phyloP scores from a whole-genome alignment of 1,140 invertebrate species.

The Pseudomyrmex concolor region DNA sequence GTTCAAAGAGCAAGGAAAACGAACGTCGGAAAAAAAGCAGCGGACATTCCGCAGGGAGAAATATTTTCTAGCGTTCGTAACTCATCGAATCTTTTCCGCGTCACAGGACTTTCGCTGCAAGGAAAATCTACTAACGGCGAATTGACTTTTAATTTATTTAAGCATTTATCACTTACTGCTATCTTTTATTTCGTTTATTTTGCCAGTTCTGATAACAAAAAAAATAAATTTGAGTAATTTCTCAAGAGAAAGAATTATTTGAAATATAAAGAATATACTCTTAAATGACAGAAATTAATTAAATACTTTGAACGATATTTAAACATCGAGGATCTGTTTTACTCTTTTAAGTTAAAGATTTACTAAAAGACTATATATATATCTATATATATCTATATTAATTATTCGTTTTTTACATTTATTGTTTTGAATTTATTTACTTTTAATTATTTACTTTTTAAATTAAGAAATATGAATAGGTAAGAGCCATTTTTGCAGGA shows the following conservation, averaged over 20 bases:
- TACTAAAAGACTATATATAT: too few relatives aligned
- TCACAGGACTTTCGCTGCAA: slow-evolving; percentile 54
- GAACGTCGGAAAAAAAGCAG: slow-evolving; percentile 45
- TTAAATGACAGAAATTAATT: not conserved
- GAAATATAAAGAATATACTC: not conserved
- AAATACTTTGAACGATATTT: not conserved
- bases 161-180: slow-evolving; percentile 35
- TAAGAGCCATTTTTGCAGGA: too few relatives aligned
- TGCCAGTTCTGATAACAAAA: not conserved
- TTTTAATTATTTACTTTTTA: not conserved
- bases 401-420: not conserved
- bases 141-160: slow-evolving; percentile 62
- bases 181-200: not conserved
- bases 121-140: slow-evolving; percentile 60
- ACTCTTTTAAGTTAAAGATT: too few relatives aligned
- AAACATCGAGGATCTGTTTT: too few relatives aligned
- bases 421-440: not conserved
- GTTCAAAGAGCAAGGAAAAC: slow-evolving; percentile 39
- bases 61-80: slow-evolving; percentile 71
- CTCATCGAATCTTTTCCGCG: slow-evolving; percentile 71
- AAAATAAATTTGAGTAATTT: not conserved
- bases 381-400: too few relatives aligned
- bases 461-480: too few relatives aligned
- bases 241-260: not conserved
- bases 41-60: slow-evolving; percentile 57